phyloP scores from a whole-genome alignment of 2,797 vertebrate genomes.

The Limosa lapponica region DNA sequence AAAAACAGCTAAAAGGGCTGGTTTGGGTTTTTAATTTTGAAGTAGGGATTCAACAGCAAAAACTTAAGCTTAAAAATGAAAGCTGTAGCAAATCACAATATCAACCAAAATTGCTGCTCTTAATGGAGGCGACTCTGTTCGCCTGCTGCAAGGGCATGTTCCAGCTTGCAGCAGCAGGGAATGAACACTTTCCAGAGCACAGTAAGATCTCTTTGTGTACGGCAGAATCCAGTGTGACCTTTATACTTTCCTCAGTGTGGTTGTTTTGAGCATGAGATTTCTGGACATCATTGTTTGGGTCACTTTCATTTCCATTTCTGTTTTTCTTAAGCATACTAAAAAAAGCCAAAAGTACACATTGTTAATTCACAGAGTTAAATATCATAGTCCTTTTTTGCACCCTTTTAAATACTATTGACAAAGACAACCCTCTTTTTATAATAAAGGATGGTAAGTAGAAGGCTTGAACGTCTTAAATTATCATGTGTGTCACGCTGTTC shows the following conservation, averaged over 20 bases:
- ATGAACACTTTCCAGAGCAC: neutral
- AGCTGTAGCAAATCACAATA: neutral
- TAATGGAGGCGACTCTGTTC: fast-evolving
- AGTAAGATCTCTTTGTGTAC: neutral
- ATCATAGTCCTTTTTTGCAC: neutral
- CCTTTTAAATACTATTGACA: neutral
- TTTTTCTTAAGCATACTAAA: neutral
- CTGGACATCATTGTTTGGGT: neutral
- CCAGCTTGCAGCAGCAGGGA: neutral
- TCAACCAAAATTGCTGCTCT: neutral
- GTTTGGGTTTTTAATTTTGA: neutral
- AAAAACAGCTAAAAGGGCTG: neutral
- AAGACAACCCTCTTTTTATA: neutral
- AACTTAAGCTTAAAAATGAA: neutral
- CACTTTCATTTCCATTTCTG: neutral
- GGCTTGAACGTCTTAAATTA: neutral
- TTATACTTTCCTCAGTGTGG: neutral
- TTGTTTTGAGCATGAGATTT: neutral
- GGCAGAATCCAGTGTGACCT: neutral
- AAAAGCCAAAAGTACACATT: neutral
- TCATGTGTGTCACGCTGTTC: neutral
- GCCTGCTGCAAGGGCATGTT: neutral
- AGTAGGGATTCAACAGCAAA: neutral
- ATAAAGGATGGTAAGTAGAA: neutral
- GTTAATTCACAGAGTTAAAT: neutral